These are phyloP conservation scores for Limnephilus marmoratus DNA, from an alignment of 2,888 invertebrate species.

Conservation along the genomic window DNA sequence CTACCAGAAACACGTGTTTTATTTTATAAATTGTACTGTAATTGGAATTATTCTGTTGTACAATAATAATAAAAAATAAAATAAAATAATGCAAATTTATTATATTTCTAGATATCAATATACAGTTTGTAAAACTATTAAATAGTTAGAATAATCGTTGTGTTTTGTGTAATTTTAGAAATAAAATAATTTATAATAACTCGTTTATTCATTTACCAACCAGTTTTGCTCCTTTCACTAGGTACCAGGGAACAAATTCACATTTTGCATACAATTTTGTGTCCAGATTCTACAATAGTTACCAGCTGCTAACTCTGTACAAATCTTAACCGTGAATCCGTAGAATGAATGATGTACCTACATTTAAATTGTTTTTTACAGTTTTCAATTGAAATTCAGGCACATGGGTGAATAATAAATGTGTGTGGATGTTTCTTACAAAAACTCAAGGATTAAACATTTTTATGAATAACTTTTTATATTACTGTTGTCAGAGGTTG, in stretches of 20 bases:
- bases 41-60: too few relatives aligned
- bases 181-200: not conserved
- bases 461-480: too few relatives aligned
- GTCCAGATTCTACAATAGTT: too few relatives aligned
- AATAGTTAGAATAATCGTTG: not conserved
- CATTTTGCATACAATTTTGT: too few relatives aligned
- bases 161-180: not conserved
- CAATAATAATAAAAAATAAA: too few relatives aligned
- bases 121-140: not conserved
- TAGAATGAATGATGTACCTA: too few relatives aligned
- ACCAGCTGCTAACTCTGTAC: too few relatives aligned
- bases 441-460: not conserved
- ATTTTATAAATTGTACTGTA: too few relatives aligned
- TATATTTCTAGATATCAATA: not conserved
- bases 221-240: not conserved
- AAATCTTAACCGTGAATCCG: too few relatives aligned
- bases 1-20: not conserved
- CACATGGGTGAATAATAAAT: not conserved
- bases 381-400: too few relatives aligned
- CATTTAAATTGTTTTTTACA: too few relatives aligned
- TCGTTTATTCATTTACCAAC: not conserved
- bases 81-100: not conserved
- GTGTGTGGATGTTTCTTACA: not conserved
- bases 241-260: not conserved
- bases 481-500: not conserved